Conservation (phyloP, 1,140 invertebrate genomes). For the Bombus fervidus region DNA sequence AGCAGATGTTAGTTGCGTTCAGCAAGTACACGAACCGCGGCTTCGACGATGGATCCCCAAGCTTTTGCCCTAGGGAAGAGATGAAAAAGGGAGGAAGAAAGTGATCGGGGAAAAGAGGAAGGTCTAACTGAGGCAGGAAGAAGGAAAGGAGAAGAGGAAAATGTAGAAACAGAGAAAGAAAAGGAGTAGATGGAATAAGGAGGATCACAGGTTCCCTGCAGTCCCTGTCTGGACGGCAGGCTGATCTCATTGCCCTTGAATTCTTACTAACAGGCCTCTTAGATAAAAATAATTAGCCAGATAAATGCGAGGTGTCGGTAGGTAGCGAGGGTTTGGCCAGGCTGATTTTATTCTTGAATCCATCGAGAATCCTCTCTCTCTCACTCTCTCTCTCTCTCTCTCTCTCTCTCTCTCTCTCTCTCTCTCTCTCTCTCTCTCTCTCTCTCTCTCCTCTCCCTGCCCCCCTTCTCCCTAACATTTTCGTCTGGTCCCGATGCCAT, state of each 20-base stretch:
- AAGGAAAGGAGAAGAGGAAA: neutral
- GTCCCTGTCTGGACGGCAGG: constrained; percentile 33
- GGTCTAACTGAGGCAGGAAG: neutral
- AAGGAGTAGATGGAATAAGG: neutral
- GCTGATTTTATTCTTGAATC: constrained; percentile 64
- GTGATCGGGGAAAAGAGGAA: neutral
- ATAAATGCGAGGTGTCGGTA: constrained; percentile 72
- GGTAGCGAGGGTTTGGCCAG: constrained; percentile 33
- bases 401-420: neutral
- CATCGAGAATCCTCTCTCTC: neutral
- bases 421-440: neutral
- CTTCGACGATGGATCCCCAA: constrained; percentile 15
- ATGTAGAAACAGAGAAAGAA: too few relatives aligned
- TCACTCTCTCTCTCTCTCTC: neutral
- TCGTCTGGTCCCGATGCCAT: constrained; percentile 7
- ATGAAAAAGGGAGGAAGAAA: constrained; percentile 14
- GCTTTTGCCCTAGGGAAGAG: neutral
- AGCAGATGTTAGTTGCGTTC: constrained; percentile 79
- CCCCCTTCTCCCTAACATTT: neutral
- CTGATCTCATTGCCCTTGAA: constrained; percentile 81
- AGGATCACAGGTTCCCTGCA: neutral
- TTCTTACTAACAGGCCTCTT: constrained; percentile 76
- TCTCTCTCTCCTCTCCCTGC: neutral
- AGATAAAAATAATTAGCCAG: constrained; percentile 81
- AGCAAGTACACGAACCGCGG: constrained; percentile 61